These are phyloP conservation scores for Laothoe populi DNA, from an alignment of 2,888 invertebrate genomes.

Conservation along the genomic window DNA sequence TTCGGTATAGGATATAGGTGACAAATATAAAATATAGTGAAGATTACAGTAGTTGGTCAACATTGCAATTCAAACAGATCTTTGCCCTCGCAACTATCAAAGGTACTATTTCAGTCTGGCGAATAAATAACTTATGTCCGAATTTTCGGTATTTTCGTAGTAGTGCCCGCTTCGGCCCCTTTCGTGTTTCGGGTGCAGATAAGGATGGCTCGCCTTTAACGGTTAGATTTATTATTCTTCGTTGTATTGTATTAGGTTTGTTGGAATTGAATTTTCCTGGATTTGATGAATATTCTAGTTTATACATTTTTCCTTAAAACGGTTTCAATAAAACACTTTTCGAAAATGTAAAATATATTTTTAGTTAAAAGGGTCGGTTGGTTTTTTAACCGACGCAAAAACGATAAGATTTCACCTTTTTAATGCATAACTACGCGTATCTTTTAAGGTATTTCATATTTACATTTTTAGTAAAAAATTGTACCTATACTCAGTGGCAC, in stretches of 20 bases:
- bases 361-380: no score
- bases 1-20: neutral
- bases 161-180: conserved; percentile 14
- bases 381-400: no score
- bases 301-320: neutral
- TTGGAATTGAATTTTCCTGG: conserved; percentile 20
- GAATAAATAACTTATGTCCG: conserved; percentile 21
- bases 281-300: conserved; percentile 2
- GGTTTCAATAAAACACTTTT: no score
- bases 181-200: conserved; percentile 25
- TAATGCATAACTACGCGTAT: no score
- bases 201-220: conserved; percentile 25
- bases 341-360: no score
- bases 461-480: no score
- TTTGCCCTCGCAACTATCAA: neutral
- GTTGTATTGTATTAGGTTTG: conserved; percentile 33
- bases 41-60: neutral
- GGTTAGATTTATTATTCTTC: conserved; percentile 37
- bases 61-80: neutral
- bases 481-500: no score
- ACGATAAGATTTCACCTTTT: no score
- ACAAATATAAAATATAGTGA: neutral
- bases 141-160: conserved; percentile 15
- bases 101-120: conserved; percentile 8
- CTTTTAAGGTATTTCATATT: no score